Evolutionary conservation across 2,888 invertebrate species (phyloP), one percentile per base, ranked within the genome.

Genomic region (Polydrusus cervinus): DNA sequence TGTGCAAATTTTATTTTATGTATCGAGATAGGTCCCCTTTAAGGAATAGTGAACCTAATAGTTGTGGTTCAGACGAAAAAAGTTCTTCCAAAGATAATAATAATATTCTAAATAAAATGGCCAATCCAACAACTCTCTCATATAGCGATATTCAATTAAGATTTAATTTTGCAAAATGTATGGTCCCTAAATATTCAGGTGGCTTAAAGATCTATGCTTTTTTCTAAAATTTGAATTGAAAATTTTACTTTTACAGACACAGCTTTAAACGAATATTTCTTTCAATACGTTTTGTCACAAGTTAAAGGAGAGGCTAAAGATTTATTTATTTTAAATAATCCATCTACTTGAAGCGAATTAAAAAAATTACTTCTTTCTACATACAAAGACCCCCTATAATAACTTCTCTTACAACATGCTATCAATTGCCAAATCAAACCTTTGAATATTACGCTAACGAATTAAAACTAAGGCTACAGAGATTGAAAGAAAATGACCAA

Each of bases 401-500:
- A n/a, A n/a, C n/a, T n/a, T n/a, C n/a, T n/a, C n/a, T n/a, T n/a
- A n/a, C n/a, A n/a, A n/a, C n/a, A 30, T 38, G 40, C 14, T 60
- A 38, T 30, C 60, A 60, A 40, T 60, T 40, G 14, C 34, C 14
- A 18, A 60, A 60, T 13, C 60, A 60, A 60, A 60, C 16, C 11
- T 60, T 30, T 40, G 60, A 60, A 60, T n/a, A 10, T 18, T 60
- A 38, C 10, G 60, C 60, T 30, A 38, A 16, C 14, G 60, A 60
- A 60, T 9, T 60, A 7, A 60, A 60, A 16, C 30, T 38, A 30
- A 60, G 40, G 16, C 25, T 60, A 30, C 60, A 60, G 14, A 60
- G 40, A 14, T 60, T 60, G 30, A 60, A 60, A 60, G 60, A 60
- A 38, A 60, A 30, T 60, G 60, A 16, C 14, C 60, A 60, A 13